Base-by-base conservation (phyloP, 2,113 vertebrate genomes). In the Electrona antarctica region DNA sequence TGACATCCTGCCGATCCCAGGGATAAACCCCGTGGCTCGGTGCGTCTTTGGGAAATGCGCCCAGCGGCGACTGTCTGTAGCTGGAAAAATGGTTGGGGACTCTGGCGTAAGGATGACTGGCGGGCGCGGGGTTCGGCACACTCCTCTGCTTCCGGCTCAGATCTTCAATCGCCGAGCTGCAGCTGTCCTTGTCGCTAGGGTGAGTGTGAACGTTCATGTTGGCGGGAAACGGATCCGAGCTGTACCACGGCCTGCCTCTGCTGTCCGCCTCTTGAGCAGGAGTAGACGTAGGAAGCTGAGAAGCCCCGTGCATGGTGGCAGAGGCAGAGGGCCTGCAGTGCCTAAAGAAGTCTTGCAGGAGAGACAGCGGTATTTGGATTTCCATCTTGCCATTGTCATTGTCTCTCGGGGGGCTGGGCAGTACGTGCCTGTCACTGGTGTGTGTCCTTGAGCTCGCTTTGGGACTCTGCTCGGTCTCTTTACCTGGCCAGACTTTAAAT, bases 321-420 rank as follows among this genome's bases (percentile, higher is more conserved):
- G 78, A 72, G 3, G 76, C 59, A 1, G 78, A 72, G 1, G 84
- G 61, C n/a, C 77, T 80, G 1, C 52, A 83, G 28, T 77, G 0
- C 67, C 56, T 84, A 21, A 94, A 83, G 86, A 86, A 87, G 50
- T 84, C 82, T 1, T 88, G 83, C 21, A 94, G 79, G 55, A 92
- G 51, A 3, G 87, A 87, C 21, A 93, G 64, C 1, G 93, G 93
- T 8, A 94, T 89, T 73, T 93, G 87, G 7, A 94, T 90, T 70
- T 93, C 91, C 92, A 93, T 92, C 50, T 84, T 89, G 2, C 82
- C 74, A 21, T 21, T 21, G 0, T 67, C 64, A 0, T 82, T 69
- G 21, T 83, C 77, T 56, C n/a, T 63, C 11, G 83, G 29, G 9
- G 74, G 10, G 7, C 13, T 29, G 41, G 79, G 64, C 15, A 62